A percentile compares a stretch with the other conserved stretches of the same genome.
These are phyloP conservation scores for Hypotaenidia okinawae DNA, from an alignment of 2,797 vertebrate genomes.

Conservation along the genomic window DNA sequence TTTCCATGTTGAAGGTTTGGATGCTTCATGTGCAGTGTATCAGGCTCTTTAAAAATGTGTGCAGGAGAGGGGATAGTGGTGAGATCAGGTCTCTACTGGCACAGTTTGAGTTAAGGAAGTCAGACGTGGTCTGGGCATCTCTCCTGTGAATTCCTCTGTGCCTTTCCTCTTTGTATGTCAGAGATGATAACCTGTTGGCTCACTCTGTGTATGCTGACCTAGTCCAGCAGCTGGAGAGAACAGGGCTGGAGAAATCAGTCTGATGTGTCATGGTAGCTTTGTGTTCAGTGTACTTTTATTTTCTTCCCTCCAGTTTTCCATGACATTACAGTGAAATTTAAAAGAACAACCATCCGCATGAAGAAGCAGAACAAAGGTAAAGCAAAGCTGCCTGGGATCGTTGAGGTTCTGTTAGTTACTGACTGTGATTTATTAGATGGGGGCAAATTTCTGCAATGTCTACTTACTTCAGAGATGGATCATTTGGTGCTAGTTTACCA, in stretches of 20 bases:
- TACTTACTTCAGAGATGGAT: neutral
- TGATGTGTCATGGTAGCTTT: neutral
- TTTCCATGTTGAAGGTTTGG: neutral
- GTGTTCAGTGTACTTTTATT: neutral
- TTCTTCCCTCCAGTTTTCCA: constrained; percentile 83
- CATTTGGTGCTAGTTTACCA: neutral
- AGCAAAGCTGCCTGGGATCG: neutral
- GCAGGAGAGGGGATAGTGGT: neutral
- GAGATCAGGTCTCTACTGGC: neutral
- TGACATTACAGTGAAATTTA: constrained; percentile 84
- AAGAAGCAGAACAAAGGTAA: constrained; percentile 88
- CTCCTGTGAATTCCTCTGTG: neutral
- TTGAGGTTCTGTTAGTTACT: neutral
- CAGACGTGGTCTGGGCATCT: neutral
- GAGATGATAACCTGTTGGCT: neutral
- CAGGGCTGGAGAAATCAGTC: neutral
- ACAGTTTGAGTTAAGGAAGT: neutral
- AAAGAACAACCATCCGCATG: constrained; percentile 86
- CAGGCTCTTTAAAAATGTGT: neutral
- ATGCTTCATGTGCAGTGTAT: neutral
- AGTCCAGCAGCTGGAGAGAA: neutral
- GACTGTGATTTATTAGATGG: neutral
- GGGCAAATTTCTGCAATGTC: neutral
- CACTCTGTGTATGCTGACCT: neutral
- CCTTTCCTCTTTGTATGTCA: neutral